Base-by-base conservation (phyloP, 2,113 vertebrate genomes). In the human region DNA sequence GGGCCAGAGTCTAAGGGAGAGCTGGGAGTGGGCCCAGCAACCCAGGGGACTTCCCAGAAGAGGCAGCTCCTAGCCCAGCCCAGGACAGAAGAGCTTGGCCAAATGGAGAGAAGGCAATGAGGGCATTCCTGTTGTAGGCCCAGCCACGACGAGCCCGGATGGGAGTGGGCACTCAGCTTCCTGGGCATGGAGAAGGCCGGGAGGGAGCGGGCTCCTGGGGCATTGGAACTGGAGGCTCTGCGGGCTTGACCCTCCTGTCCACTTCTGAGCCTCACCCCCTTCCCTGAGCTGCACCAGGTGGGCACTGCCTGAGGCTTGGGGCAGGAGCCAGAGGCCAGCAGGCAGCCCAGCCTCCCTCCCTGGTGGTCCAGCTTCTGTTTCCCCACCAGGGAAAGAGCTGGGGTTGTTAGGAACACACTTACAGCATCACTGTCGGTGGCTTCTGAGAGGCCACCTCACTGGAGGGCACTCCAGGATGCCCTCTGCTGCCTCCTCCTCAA, bases 81-180 rank as follows among this genome's bases (percentile, higher is more conserved):
- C 38, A 40, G 52, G 57, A 45, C 0, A 0, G 43, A 61, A 17
- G 32, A 48, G 20, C 16, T 20, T 14, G 18, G 81, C 35, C n/a
- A n/a, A 30, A 59, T 27, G n/a, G 59, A 83, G 25, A 70, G 72
- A 55, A 64, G 38, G 86, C 6, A 50, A 8, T 5, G 11, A 66
- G 3, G 32, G 30, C 48, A 2, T 11, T 73, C 57, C 64, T n/a
- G 48, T 72, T 27, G 1, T 16, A 43, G 81, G 73, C 20, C 43
- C 59, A 2, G 45, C 52, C 43, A 3, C 5, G 0, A 6, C 0
- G 22, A 48, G 40, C 38, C 48, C 25, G 8, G 32, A 55, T 0
- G 45, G 25, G 35, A 27, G 13, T 0, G 11, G 75, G 27, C 9
- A 32, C 66, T 8, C 18, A 1, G 1, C 25, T 38, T 14, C 50